phyloP scores from a whole-genome alignment of 2,113 vertebrate species.

The Bubo bubo region DNA sequence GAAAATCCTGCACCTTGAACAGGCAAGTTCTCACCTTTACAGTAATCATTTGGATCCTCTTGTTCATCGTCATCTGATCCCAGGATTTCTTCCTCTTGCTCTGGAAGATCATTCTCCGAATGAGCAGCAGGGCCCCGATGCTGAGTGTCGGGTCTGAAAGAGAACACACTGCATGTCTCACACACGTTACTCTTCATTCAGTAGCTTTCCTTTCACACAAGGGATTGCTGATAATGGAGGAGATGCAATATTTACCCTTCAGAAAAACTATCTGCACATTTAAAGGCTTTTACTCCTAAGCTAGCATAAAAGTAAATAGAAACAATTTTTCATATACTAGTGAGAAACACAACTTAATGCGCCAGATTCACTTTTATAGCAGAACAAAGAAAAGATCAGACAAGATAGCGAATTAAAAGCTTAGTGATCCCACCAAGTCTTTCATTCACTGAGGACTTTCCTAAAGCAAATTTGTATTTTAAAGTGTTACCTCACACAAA shows the following conservation, averaged over 20 bases:
- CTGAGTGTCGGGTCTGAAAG: slow-evolving; percentile 87
- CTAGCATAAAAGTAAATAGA: neutral
- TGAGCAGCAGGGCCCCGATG: slow-evolving; percentile 83
- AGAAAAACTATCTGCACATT: neutral
- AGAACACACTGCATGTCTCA: neutral
- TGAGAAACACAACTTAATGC: neutral
- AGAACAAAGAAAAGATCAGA: neutral
- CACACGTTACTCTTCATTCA: rapidly evolving
- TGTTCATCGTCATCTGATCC: slow-evolving; percentile 98
- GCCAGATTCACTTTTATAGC: neutral
- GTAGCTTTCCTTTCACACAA: neutral
- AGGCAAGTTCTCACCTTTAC: slow-evolving; percentile 80
- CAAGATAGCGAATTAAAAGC: neutral
- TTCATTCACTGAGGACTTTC: neutral
- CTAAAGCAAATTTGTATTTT: neutral
- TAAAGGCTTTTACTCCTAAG: neutral
- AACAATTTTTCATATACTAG: neutral
- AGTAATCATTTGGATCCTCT: slow-evolving; percentile 97
- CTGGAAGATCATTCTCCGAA: slow-evolving; percentile 85
- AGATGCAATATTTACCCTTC: neutral
- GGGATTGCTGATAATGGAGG: neutral
- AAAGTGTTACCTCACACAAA: neutral
- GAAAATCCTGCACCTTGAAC: neutral
- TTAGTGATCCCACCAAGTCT: neutral
- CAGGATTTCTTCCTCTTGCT: slow-evolving; percentile 95